phyloP scores from a whole-genome alignment of 2,888 invertebrate genomes.

The Ennomos fuscantarius region DNA sequence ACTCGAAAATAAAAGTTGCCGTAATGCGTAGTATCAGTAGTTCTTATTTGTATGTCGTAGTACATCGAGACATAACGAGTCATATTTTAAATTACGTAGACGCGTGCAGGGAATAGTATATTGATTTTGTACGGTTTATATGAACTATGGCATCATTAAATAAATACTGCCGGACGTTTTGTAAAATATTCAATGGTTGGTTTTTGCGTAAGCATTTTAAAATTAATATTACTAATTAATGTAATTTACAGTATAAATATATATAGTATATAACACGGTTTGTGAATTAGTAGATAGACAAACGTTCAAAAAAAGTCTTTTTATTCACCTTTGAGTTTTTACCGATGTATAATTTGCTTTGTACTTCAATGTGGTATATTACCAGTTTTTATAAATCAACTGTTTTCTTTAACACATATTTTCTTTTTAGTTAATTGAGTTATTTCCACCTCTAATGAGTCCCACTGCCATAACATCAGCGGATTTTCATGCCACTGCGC shows the following conservation, averaged over 20 bases:
- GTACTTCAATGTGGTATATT: too few relatives aligned
- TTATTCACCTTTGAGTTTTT: too few relatives aligned
- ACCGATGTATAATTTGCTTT: too few relatives aligned
- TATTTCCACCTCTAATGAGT: not conserved
- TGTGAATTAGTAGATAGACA: too few relatives aligned
- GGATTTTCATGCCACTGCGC: slow-evolving; percentile 5
- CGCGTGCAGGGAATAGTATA: slow-evolving; percentile 21
- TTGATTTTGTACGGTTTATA: slow-evolving; percentile 17
- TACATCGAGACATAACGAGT: slow-evolving; percentile 28
- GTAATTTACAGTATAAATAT: too few relatives aligned
- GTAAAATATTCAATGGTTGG: not conserved
- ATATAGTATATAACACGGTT: too few relatives aligned
- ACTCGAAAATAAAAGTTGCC: slow-evolving; percentile 29
- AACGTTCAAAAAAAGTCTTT: too few relatives aligned
- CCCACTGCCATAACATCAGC: not conserved
- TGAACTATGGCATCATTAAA: slow-evolving; percentile 8
- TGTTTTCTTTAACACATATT: not conserved
- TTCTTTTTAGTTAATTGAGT: not conserved
- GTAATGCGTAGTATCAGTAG: slow-evolving; percentile 32
- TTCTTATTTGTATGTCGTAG: slow-evolving; percentile 34
- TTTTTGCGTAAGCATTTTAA: not conserved
- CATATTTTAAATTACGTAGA: slow-evolving; percentile 29
- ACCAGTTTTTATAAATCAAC: too few relatives aligned
- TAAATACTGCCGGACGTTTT: slow-evolving; percentile 4
- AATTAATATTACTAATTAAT: not conserved